phyloP scores from a whole-genome alignment of 1,140 invertebrate species.

The Luehdorfia chinensis region DNA sequence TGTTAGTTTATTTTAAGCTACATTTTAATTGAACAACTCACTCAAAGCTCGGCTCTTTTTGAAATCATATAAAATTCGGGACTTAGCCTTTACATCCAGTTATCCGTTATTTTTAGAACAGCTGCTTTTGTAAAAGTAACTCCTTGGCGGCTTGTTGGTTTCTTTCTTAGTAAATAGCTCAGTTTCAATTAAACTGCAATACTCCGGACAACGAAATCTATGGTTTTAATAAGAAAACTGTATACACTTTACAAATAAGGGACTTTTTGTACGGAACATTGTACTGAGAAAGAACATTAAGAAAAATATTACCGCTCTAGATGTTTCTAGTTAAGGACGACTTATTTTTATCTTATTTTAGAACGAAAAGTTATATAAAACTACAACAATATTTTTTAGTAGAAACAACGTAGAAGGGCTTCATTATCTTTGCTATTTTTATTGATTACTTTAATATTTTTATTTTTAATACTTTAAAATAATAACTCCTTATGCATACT shows the following conservation, averaged over 20 bases:
- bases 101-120: conserved; percentile 7
- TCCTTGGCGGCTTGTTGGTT: conserved; percentile 5
- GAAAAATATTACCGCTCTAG: conserved; percentile 2
- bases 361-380: not conserved
- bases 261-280: conserved; percentile 1
- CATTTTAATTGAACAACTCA: too few species aligned
- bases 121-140: not conserved
- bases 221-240: conserved; percentile 13
- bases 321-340: not conserved
- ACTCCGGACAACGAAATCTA: conserved; percentile 12
- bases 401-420: not conserved
- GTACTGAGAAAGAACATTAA: conserved; percentile 1
- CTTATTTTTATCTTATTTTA: not conserved
- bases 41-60: too few species aligned
- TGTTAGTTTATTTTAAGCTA: too few species aligned
- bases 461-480: not conserved
- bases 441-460: too few species aligned
- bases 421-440: too few species aligned
- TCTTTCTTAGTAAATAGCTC: conserved; percentile 13
- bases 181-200: conserved; percentile 15
- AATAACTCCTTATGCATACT: too few species aligned
- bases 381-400: not conserved
- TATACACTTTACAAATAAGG: conserved; percentile 14
- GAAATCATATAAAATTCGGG: conserved; percentile 15
- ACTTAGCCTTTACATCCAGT: conserved; percentile 1